A percentile compares a stretch with the other conserved stretches of the same genome.
phyloP scores from a whole-genome alignment of 2,797 vertebrate species.

The Diceros bicornis region DNA sequence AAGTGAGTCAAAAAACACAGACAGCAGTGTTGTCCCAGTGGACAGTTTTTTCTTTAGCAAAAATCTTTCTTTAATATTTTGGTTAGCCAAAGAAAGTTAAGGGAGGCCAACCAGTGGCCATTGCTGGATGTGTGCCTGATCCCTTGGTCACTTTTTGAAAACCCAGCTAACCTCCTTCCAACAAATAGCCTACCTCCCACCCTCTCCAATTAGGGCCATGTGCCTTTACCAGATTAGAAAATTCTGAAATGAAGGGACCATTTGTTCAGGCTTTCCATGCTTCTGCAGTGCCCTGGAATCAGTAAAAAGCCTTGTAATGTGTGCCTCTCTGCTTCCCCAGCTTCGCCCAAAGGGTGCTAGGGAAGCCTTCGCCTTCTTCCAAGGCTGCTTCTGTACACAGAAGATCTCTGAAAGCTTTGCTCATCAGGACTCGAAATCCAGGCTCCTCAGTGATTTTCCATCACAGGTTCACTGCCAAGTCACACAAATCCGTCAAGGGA shows the following conservation, averaged over 20 bases:
- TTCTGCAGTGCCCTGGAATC: not conserved
- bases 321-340: not conserved
- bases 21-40: not conserved
- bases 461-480: conserved; percentile 50
- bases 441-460: conserved; percentile 70
- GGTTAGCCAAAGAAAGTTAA: not conserved
- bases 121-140: not conserved
- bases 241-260: not conserved
- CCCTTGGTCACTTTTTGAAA: not conserved
- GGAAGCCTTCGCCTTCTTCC: conserved; percentile 9
- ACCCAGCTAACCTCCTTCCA: not conserved
- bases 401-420: conserved; percentile 27
- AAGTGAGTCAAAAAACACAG: conserved; percentile 20
- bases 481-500: conserved; percentile 43
- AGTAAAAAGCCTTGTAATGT: not conserved
- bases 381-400: not conserved
- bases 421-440: conserved; percentile 14
- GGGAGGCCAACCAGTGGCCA: not conserved
- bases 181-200: not conserved
- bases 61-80: not conserved
- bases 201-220: not conserved
- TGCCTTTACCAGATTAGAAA: not conserved
- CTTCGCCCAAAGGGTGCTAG: not conserved
- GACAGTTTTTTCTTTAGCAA: not conserved
- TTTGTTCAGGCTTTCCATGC: not conserved